These are phyloP conservation scores for Diadromus collaris DNA, from an alignment of 2,888 invertebrate species.

Conservation along the genomic window DNA sequence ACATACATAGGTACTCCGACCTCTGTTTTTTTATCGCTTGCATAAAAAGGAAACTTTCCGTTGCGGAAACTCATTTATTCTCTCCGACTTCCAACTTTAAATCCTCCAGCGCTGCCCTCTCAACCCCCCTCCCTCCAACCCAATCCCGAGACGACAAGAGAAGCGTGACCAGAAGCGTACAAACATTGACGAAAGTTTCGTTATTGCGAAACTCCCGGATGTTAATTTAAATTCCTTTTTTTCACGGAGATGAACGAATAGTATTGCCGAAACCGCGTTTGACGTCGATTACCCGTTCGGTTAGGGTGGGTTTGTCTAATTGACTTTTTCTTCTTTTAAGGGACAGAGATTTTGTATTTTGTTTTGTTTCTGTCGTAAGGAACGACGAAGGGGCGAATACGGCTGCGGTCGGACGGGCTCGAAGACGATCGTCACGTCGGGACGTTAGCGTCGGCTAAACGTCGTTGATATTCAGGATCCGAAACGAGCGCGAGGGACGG, in stretches of 20 bases:
- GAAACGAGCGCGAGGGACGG: conserved; percentile 69
- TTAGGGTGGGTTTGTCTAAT: too few relatives aligned
- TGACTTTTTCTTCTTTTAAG: not conserved
- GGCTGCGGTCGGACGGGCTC: conserved; percentile 60
- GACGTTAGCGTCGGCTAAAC: conserved; percentile 62
- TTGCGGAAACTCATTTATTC: conserved; percentile 56
- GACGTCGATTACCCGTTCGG: conserved; percentile 11
- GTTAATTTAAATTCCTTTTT: conserved; percentile 44
- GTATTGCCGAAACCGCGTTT: not conserved
- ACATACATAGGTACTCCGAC: conserved; percentile 36
- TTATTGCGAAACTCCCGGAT: conserved; percentile 53
- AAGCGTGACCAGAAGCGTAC: conserved; percentile 36
- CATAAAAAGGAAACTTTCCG: conserved; percentile 55
- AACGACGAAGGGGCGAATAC: conserved; percentile 14
- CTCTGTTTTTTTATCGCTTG: conserved; percentile 56
- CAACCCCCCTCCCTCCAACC: too few relatives aligned
- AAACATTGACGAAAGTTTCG: conserved; percentile 45
- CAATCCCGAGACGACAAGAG: too few relatives aligned
- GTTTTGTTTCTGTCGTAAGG: not conserved
- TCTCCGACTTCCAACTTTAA: conserved; percentile 28
- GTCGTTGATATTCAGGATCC: conserved; percentile 75
- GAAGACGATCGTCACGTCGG: conserved; percentile 37
- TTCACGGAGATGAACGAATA: not conserved
- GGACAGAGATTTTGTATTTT: not conserved
- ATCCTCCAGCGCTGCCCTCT: not conserved